Percentiles rank a stretch among this genome's conserved stretches.
phyloP scores from a whole-genome alignment of 2,113 vertebrate species.

The Synchiropus splendidus region DNA sequence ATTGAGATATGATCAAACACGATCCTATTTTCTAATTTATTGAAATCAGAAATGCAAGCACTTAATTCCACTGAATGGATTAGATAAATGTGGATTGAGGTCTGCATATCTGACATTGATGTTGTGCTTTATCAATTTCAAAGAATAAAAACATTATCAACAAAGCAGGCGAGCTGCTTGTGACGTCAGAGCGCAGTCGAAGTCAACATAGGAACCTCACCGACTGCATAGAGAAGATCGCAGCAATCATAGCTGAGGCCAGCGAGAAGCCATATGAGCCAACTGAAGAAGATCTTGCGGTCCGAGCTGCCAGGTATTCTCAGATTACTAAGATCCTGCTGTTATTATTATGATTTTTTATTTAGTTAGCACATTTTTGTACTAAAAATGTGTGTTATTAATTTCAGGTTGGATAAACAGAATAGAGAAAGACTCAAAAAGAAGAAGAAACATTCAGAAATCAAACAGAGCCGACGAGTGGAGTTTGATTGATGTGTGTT shows the following conservation, averaged over 20 bases:
- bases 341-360: background rate
- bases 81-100: too few species aligned
- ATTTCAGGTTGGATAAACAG: conserved; percentile 55
- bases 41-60: too few species aligned
- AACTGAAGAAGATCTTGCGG: conserved; percentile 62
- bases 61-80: too few species aligned
- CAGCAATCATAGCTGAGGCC: conserved; percentile 72
- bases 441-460: conserved; percentile 56
- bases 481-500: conserved; percentile 52
- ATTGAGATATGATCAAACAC: too few species aligned
- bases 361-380: background rate
- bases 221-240: conserved; percentile 83
- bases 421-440: conserved; percentile 54
- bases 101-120: background rate
- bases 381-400: conserved; percentile 7
- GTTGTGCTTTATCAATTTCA: background rate
- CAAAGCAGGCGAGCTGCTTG: conserved; percentile 78
- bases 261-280: conserved; percentile 61
- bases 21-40: too few species aligned
- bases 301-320: conserved; percentile 69
- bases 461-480: conserved; percentile 54
- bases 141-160: conserved; percentile 85
- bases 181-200: conserved; percentile 81
- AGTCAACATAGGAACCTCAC: conserved; percentile 85
- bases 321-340: background rate